Evolutionary conservation across 2,113 vertebrate genomes (phyloP), one percentile per base, ranked within the genome.

Genomic region (Epinephelus fuscoguttatus): DNA sequence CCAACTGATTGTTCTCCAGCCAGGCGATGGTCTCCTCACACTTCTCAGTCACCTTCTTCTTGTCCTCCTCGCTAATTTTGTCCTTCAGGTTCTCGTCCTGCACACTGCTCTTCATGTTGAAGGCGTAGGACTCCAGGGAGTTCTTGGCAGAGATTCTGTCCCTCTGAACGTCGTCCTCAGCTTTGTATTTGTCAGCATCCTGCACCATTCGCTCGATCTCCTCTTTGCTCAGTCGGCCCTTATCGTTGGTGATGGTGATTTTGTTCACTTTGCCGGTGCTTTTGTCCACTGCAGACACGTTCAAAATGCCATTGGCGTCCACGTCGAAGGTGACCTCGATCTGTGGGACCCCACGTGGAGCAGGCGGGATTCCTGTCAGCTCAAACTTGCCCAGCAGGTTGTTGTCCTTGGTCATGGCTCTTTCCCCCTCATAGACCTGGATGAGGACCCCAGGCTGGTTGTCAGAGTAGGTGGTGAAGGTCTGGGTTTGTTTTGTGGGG

Each of bases 401-500:
- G n/a, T n/a, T n/a, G n/a, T n/a, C n/a, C n/a, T n/a, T n/a, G n/a
- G n/a, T n/a, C n/a, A n/a, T n/a, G n/a, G n/a, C n/a, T n/a, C n/a
- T n/a, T n/a, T n/a, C n/a, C n/a, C 89, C 89, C 68, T 92, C 89
- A 2, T 81, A 92, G 50, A 92, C 89, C 79, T 92, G 89, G 77
- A 92, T 84, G 33, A 91, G 85, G 70, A 91, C 89, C 0, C 84
- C 89, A 2, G 96, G 97, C 94, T 97, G 97, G 94, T 97, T 97
- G 75, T 97, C 97, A 0, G 97, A 94, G 30, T 96, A 97, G 0
- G 97, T 98, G 0, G 94, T 97, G 92, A 97, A 97, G 0, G 95
- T 95, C 87, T 97, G 96, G 0, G 96, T 96, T 78, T 97, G 96
- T 88, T 97, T 97, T 14, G 96, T 96, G 79, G 97, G 96, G 81